phyloP scores from a whole-genome alignment of 2,113 vertebrate species.

The Merops nubicus region DNA sequence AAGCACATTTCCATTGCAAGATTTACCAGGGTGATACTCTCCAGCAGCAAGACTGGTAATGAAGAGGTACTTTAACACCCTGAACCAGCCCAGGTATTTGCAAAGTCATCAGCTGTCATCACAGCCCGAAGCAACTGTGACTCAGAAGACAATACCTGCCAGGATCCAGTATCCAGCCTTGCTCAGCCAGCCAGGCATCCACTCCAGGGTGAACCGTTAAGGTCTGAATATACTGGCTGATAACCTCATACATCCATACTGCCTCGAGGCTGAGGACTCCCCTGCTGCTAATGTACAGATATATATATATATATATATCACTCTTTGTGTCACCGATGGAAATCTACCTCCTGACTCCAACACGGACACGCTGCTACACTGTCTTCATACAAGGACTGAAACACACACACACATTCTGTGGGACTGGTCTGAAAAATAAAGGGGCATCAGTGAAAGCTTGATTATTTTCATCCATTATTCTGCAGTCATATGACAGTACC shows the following conservation, averaged over 20 bases:
- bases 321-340: not conserved
- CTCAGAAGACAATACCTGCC: not conserved
- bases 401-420: not conserved
- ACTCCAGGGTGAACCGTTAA: not conserved
- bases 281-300: not conserved
- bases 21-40: not conserved
- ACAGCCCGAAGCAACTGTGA: rapidly evolving
- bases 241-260: not conserved
- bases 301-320: not conserved
- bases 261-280: not conserved
- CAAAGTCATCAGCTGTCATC: not conserved
- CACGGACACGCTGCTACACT: not conserved
- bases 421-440: not conserved
- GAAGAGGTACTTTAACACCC: not conserved
- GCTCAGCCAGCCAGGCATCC: not conserved
- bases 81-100: not conserved
- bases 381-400: not conserved
- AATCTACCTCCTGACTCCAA: not conserved
- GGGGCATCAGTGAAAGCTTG: not conserved
- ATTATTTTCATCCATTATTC: not conserved
- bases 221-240: not conserved
- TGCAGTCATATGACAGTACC: not conserved
- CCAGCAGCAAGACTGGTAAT: not conserved
- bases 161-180: not conserved
- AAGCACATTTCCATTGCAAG: not conserved